Evolutionary conservation across 1,140 invertebrate genomes (phyloP), one percentile per base, ranked within the genome.

Genomic region (Zophobas atratus): DNA sequence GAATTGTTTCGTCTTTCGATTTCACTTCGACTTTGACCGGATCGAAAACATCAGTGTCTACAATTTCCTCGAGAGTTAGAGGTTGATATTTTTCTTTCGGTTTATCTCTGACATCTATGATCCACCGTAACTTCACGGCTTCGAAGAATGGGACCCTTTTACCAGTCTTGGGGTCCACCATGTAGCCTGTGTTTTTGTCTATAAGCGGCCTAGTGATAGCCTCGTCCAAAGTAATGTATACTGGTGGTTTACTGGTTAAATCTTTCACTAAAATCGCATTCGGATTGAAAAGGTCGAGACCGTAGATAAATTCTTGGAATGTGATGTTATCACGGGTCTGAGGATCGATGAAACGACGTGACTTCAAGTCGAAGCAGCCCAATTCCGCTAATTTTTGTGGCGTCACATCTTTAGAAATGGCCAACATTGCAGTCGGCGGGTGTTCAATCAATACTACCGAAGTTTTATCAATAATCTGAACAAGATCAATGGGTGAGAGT

Each of bases 81-180:
- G 82, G 84, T 80, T 80, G 87, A 77, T 77, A 81, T 80, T 81
- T 87, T 84, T 81, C 89, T 87, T 84, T 91, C 84, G 70, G 90
- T 88, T 84, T 85, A 80, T 78, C 88, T 87, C 83, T 77, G 1
- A 82, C 67, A 70, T 92, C 89, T 48, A 92, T 90, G 77, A 95
- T 93, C 90, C 92, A 92, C 48, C 90, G 90, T 51, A 91, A 86
- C 82, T 93, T 90, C 46, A 97, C 90, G 77, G 95, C 96, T 84
- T 97, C 94, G 86, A 96, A 93, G 86, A 97, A 96, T 2, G 94
- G 90, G 49, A 97, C 90, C 67, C 92, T 90, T 84, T 93, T 92
- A 4, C 95, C 95, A 34, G 92, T 94, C 85, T 93, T 93, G 5
- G 92, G 92, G 88, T 98, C 94, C 1, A 96, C 91, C 90, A 97